Evolutionary conservation across 2,113 vertebrate species (phyloP).

Genomic region (Channa maculata): DNA sequence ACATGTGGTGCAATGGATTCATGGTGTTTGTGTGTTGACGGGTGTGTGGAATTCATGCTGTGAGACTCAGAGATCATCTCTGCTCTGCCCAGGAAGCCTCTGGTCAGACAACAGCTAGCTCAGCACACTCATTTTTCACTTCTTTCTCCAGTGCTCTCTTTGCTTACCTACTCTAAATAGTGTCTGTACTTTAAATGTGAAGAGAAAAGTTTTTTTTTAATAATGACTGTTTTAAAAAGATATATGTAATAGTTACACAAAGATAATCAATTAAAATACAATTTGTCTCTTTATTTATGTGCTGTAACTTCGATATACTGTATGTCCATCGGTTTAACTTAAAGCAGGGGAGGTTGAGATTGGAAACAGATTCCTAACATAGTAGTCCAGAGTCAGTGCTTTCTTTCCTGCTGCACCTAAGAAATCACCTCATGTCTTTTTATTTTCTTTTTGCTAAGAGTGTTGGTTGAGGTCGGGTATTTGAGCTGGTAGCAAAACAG

Average conservation of each 20-base stretch:
- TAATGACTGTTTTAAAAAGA: too few relatives aligned
- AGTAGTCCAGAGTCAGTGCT: slow-evolving; percentile 1
- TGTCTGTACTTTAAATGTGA: slow-evolving; percentile 21
- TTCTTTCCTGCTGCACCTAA: slow-evolving; percentile 23
- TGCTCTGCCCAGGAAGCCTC: slow-evolving; percentile 68
- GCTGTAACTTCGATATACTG: slow-evolving; percentile 14
- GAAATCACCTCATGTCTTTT: slow-evolving; percentile 14
- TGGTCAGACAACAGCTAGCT: slow-evolving; percentile 64
- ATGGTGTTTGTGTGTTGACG: slow-evolving; percentile 67
- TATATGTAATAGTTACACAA: background rate
- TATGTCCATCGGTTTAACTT: slow-evolving; percentile 36
- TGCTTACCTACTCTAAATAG: background rate
- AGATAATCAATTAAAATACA: background rate
- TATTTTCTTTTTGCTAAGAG: slow-evolving; percentile 18
- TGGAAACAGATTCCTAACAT: slow-evolving; percentile 33
- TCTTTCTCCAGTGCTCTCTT: slow-evolving; percentile 14
- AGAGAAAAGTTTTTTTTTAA: slow-evolving; percentile 1
- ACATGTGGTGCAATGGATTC: slow-evolving; percentile 28
- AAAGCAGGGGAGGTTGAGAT: slow-evolving; percentile 27
- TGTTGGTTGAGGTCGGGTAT: slow-evolving; percentile 10
- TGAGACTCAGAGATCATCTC: slow-evolving; percentile 72
- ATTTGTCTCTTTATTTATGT: slow-evolving; percentile 21
- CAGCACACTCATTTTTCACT: slow-evolving; percentile 32
- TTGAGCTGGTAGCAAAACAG: slow-evolving; percentile 13
- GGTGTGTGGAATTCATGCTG: slow-evolving; percentile 57